phyloP scores from a whole-genome alignment of 2,113 vertebrate genomes.

The Bettongia penicillata region DNA sequence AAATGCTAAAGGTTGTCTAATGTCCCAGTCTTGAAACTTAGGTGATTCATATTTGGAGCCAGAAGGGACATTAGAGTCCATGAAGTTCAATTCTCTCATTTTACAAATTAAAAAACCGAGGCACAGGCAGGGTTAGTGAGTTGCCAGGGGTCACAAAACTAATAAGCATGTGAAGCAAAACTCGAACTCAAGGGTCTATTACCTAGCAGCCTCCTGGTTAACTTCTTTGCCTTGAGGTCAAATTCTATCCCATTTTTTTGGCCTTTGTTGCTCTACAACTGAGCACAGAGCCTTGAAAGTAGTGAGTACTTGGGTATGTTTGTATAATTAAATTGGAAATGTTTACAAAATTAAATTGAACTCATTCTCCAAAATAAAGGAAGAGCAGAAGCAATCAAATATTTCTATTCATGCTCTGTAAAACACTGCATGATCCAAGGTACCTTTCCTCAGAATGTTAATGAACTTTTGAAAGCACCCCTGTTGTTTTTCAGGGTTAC shows the following conservation, averaged over 20 bases:
- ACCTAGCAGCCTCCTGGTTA: neutral
- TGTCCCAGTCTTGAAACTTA: neutral
- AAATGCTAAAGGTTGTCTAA: neutral
- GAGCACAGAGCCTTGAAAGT: constrained; percentile 15
- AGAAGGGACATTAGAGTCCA: neutral
- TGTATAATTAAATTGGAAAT: neutral
- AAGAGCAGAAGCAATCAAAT: neutral
- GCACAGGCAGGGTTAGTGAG: neutral
- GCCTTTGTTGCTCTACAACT: neutral
- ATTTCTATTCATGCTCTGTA: neutral
- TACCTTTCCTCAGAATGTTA: neutral
- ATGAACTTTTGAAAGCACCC: neutral
- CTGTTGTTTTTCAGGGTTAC: neutral
- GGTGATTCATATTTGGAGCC: neutral
- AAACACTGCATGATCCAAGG: neutral
- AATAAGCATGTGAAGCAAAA: neutral
- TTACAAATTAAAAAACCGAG: neutral
- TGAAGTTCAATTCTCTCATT: neutral
- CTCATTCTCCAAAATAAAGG: neutral
- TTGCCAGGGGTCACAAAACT: neutral
- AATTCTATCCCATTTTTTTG: neutral
- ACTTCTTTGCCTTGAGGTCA: neutral
- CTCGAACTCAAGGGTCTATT: neutral
- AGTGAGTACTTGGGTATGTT: constrained; percentile 22
- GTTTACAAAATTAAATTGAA: neutral